These are phyloP conservation scores for Hemiprocne comata DNA, from an alignment of 2,113 vertebrate genomes.

Conservation along the genomic window DNA sequence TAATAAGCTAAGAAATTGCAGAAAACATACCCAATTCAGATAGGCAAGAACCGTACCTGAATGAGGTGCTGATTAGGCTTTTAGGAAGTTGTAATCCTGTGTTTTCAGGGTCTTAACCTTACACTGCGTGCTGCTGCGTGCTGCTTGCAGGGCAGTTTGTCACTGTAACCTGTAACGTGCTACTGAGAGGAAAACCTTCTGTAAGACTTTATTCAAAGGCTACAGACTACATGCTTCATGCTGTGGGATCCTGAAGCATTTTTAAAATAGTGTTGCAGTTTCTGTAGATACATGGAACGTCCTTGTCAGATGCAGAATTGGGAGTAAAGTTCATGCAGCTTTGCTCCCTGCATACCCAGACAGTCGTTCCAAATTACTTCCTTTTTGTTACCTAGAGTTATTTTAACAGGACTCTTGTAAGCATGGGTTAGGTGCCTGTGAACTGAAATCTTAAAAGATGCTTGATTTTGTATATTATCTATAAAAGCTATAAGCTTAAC, in stretches of 20 bases:
- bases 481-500: background rate
- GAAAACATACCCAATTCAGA: background rate
- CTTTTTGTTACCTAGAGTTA: background rate
- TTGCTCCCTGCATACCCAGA: background rate
- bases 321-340: background rate
- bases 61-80: background rate
- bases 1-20: background rate
- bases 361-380: accelerated
- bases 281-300: background rate
- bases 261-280: background rate
- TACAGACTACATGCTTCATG: background rate
- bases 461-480: background rate
- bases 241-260: background rate
- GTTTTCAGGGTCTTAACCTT: background rate
- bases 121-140: background rate
- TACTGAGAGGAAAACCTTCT: background rate
- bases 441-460: background rate
- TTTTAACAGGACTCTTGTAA: background rate
- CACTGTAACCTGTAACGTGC: background rate
- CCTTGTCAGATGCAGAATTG: background rate
- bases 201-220: background rate
- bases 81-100: background rate
- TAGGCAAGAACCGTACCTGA: background rate
- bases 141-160: background rate
- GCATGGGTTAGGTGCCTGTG: background rate